Evolutionary conservation across 2,113 vertebrate genomes (phyloP).

Genomic region (Brienomyrus longianalis): DNA sequence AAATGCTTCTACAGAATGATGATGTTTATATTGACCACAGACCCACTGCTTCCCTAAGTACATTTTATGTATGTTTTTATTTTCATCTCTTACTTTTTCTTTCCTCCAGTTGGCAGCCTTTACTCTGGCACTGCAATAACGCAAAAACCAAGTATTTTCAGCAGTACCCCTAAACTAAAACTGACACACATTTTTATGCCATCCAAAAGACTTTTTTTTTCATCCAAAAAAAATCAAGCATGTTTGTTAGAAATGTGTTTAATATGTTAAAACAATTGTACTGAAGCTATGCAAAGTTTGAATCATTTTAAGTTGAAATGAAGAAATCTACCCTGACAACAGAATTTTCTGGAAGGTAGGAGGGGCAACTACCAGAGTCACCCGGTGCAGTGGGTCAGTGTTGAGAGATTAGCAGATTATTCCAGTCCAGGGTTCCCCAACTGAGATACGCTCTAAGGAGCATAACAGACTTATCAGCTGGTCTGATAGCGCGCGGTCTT

Average conservation of each 20-base stretch:
- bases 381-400: not conserved
- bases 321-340: not conserved
- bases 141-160: not conserved
- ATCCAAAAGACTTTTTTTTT: not conserved
- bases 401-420: slow-evolving; percentile 1
- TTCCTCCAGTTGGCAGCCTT: not conserved
- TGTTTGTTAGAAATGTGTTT: not conserved
- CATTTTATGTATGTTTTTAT: not conserved
- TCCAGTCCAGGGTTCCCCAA: not conserved
- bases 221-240: not conserved
- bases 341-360: not conserved
- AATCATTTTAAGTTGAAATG: not conserved
- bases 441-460: not conserved
- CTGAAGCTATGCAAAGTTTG: not conserved
- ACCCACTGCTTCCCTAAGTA: not conserved
- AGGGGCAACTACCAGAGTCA: not conserved
- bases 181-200: not conserved
- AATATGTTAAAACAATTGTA: not conserved
- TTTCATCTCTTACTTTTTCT: not conserved
- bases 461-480: not conserved
- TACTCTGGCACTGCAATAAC: not conserved
- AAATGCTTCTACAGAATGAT: not conserved
- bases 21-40: not conserved
- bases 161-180: not conserved
- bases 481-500: not conserved